Evolutionary conservation across 2,797 vertebrate genomes (phyloP).

Genomic region (Peromyscus aztecus): DNA sequence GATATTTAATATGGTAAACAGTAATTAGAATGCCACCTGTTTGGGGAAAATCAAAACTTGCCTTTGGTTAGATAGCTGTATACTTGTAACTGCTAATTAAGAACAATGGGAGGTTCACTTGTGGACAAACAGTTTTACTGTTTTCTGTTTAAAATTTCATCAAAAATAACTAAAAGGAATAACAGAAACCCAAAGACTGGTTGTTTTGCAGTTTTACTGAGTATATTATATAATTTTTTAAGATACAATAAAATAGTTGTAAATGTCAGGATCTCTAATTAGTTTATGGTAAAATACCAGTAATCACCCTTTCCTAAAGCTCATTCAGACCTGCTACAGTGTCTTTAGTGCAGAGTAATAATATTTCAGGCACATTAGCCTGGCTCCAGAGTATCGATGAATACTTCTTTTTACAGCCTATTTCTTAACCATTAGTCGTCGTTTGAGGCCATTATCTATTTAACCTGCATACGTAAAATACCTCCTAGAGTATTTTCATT

Average conservation of each 20-base stretch:
- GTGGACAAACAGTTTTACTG: constrained; percentile 6
- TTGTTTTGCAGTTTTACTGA: constrained; percentile 24
- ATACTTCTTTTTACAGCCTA: not conserved
- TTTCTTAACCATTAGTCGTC: not conserved
- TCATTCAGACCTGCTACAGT: not conserved
- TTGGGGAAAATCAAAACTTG: constrained; percentile 54
- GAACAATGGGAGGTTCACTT: constrained; percentile 39
- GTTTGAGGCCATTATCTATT: not conserved
- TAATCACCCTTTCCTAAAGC: not conserved
- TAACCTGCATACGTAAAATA: constrained; percentile 24
- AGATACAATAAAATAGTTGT: constrained; percentile 1
- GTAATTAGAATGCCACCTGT: not conserved
- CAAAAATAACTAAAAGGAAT: constrained; percentile 29
- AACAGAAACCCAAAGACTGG: constrained; percentile 5
- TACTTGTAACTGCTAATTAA: constrained; percentile 48
- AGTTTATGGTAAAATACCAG: constrained; percentile 32
- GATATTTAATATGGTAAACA: constrained; percentile 5
- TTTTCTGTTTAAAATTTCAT: constrained; percentile 61
- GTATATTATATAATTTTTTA: not conserved
- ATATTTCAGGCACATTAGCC: not conserved
- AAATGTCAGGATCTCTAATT: not conserved
- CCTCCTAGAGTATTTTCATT: constrained; percentile 31
- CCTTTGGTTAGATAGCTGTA: constrained; percentile 26
- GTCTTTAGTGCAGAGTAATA: not conserved
- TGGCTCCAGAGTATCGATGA: not conserved